Percentiles rank a stretch among this genome's conserved stretches.
Evolutionary conservation across 2,888 invertebrate genomes (phyloP).

Genomic region (Zhuqinia jingwanae): DNA sequence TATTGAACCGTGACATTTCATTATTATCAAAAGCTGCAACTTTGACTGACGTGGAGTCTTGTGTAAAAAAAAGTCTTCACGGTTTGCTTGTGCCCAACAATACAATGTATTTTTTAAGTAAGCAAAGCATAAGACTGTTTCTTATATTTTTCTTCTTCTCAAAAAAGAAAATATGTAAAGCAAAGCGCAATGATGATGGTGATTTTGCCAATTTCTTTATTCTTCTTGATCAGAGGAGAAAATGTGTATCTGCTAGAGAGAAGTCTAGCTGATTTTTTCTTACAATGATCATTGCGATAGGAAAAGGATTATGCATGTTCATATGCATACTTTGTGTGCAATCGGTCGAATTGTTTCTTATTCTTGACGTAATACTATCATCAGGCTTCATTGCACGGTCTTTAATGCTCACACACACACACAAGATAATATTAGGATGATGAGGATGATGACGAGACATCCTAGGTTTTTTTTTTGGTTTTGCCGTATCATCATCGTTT

Average conservation of each 20-base stretch:
- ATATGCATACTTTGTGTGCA: neutral
- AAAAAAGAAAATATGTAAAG: neutral
- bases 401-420: conserved; percentile 32
- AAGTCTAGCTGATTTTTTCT: conserved; percentile 39
- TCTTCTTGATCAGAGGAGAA: conserved; percentile 42
- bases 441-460: conserved; percentile 59
- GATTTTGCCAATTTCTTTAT: conserved; percentile 50
- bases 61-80: neutral
- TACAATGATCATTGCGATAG: no score
- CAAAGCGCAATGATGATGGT: neutral
- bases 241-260: no score
- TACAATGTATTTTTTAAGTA: neutral
- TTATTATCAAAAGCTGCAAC: conserved; percentile 48
- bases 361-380: conserved; percentile 49
- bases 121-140: neutral
- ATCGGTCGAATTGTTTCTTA: conserved; percentile 18
- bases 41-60: neutral
- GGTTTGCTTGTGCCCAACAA: conserved; percentile 33
- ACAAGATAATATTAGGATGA: neutral
- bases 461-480: conserved; percentile 59
- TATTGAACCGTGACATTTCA: conserved; percentile 70
- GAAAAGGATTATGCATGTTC: no score
- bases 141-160: no score
- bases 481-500: conserved; percentile 68
- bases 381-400: conserved; percentile 51